Evolutionary conservation across 2,888 invertebrate genomes (phyloP).

Genomic region (Agonopterix subpropinquella): DNA sequence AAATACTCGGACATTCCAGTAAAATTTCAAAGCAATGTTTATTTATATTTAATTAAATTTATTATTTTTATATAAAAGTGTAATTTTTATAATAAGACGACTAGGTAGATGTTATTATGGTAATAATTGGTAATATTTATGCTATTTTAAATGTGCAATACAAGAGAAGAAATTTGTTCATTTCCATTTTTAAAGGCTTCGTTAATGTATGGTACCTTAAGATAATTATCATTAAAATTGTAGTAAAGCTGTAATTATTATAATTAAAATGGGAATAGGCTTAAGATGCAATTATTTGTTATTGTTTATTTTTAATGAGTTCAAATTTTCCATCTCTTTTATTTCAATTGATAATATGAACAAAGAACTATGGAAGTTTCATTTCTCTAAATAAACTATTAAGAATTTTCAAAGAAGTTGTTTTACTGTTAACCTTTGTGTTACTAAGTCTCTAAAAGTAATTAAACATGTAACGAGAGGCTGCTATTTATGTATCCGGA

Average conservation of each 20-base stretch:
- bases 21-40: conserved; percentile 8
- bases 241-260: conserved; percentile 65
- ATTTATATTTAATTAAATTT: conserved; percentile 7
- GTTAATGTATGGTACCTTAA: conserved; percentile 50
- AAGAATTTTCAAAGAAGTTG: conserved; percentile 54
- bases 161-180: conserved; percentile 52
- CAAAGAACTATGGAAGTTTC: conserved; percentile 48
- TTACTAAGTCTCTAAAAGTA: too few species aligned
- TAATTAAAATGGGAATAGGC: conserved; percentile 54
- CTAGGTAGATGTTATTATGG: conserved; percentile 13
- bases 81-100: conserved; percentile 10
- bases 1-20: conserved; percentile 11
- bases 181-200: conserved; percentile 51
- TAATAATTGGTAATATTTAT: conserved; percentile 20
- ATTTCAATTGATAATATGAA: conserved; percentile 42
- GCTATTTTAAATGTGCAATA: conserved; percentile 69
- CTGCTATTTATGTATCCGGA: too few species aligned
- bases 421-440: conserved; percentile 31
- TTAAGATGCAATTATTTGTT: conserved; percentile 59
- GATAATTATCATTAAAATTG: conserved; percentile 56
- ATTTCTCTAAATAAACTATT: conserved; percentile 70
- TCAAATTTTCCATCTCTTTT: conserved; percentile 32
- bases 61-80: conserved; percentile 11
- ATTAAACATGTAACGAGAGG: too few species aligned
- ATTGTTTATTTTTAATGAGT: conserved; percentile 34